A percentile compares a stretch with the other conserved stretches of the same genome.
phyloP scores from a whole-genome alignment of 2,113 vertebrate genomes.

The Murina feae region DNA sequence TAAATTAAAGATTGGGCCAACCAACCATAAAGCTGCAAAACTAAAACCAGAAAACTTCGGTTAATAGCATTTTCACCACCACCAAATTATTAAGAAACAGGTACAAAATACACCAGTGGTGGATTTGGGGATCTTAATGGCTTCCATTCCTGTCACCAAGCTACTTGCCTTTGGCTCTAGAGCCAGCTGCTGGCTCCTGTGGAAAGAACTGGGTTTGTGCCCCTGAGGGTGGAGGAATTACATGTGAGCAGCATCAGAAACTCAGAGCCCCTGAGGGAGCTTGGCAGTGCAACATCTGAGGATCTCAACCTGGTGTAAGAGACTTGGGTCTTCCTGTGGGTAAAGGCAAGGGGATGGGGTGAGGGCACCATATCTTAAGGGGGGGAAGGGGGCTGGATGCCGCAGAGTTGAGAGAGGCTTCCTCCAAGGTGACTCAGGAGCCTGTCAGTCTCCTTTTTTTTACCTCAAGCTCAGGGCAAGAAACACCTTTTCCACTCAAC shows the following conservation, averaged over 20 bases:
- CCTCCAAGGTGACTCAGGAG: background rate
- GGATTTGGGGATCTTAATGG: conserved; percentile 31
- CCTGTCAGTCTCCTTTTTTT: background rate
- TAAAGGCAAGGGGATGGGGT: conserved; percentile 8
- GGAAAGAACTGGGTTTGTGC: conserved; percentile 24
- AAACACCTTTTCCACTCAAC: conserved; percentile 20
- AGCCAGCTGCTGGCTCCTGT: background rate
- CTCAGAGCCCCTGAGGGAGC: conserved; percentile 1
- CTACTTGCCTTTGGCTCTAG: background rate
- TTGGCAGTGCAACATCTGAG: conserved; percentile 19
- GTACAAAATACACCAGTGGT: conserved; percentile 1
- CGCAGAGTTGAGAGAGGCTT: background rate
- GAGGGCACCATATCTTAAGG: background rate
- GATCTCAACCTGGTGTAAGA: conserved; percentile 13
- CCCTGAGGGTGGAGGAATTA: background rate
- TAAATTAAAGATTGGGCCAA: conserved; percentile 72
- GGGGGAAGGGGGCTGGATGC: background rate
- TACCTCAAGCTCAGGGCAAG: background rate
- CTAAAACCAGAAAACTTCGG: background rate
- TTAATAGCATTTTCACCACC: conserved; percentile 39
- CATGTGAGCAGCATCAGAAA: conserved; percentile 22
- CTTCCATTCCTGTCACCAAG: background rate
- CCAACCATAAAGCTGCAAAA: conserved; percentile 79
- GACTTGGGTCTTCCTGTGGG: background rate
- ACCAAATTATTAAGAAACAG: conserved; percentile 42